These are phyloP conservation scores for Lasius fuliginosus DNA, from an alignment of 2,888 invertebrate species.

Conservation along the genomic window DNA sequence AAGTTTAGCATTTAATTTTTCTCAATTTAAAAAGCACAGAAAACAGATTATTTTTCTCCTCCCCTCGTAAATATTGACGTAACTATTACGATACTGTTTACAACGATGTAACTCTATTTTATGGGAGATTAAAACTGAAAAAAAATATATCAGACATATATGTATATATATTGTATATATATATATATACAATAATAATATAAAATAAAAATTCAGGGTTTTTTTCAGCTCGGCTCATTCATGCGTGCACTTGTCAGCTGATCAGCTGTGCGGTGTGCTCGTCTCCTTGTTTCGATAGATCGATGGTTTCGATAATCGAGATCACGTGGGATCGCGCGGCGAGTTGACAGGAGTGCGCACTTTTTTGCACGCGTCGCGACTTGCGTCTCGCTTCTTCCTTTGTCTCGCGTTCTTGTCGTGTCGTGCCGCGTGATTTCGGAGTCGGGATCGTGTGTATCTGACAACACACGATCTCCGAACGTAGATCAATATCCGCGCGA, in stretches of 20 bases:
- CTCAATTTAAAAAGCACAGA: background rate
- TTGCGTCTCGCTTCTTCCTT: background rate
- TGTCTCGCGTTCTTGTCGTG: background rate
- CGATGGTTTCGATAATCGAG: too few relatives aligned
- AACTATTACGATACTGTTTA: background rate
- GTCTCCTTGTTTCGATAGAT: too few relatives aligned
- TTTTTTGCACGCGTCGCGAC: constrained; percentile 7
- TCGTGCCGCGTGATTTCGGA: background rate
- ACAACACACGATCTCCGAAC: background rate
- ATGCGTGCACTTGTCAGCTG: too few relatives aligned
- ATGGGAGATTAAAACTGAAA: background rate
- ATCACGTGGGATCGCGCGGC: background rate
- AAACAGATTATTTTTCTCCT: background rate
- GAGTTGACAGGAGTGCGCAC: background rate
- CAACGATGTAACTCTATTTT: background rate
- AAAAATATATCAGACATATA: background rate
- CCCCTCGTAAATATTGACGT: background rate
- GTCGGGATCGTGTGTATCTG: background rate
- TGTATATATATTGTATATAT: background rate
- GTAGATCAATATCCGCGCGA: background rate
- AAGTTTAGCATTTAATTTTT: background rate
- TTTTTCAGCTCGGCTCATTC: too few relatives aligned
- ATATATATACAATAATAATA: background rate
- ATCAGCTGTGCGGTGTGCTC: too few relatives aligned
- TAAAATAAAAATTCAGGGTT: background rate